These are phyloP conservation scores for Cassiopea xamachana DNA, from an alignment of 30 jellyfish, hydroid and myxozoan genomes.

Conservation along the genomic window DNA sequence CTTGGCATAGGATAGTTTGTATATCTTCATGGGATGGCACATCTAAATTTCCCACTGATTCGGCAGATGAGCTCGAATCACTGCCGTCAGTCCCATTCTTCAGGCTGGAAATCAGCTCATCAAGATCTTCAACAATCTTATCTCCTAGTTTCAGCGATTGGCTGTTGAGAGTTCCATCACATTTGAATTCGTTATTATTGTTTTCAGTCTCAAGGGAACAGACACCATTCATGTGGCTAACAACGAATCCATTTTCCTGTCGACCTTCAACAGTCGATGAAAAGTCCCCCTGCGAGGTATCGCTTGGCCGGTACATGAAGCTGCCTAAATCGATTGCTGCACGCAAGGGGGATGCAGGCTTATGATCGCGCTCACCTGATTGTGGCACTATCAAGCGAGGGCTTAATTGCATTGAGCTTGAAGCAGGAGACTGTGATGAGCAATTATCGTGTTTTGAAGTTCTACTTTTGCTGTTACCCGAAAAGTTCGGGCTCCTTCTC, in stretches of 20 bases:
- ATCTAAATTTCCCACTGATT: constrained; percentile 45
- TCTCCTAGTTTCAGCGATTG: constrained; percentile 26
- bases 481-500: constrained; percentile 5
- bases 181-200: constrained; percentile 10
- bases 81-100: constrained; percentile 20
- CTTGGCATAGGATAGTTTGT: constrained; percentile 67
- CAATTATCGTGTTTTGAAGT: background rate
- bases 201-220: background rate
- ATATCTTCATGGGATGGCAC: constrained; percentile 82
- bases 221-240: background rate
- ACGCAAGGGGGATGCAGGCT: constrained; percentile 55
- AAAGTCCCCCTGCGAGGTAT: background rate
- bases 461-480: background rate
- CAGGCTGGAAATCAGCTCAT: constrained; percentile 17
- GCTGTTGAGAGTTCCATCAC: background rate
- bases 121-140: constrained; percentile 28
- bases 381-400: background rate
- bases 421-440: background rate
- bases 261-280: background rate
- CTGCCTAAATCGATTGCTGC: constrained; percentile 58
- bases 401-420: background rate
- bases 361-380: background rate
- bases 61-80: constrained; percentile 37
- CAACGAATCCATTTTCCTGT: background rate
- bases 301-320: constrained; percentile 57